Base-by-base conservation (phyloP, 2,888 invertebrate species). In the Drosophila barbarae region DNA sequence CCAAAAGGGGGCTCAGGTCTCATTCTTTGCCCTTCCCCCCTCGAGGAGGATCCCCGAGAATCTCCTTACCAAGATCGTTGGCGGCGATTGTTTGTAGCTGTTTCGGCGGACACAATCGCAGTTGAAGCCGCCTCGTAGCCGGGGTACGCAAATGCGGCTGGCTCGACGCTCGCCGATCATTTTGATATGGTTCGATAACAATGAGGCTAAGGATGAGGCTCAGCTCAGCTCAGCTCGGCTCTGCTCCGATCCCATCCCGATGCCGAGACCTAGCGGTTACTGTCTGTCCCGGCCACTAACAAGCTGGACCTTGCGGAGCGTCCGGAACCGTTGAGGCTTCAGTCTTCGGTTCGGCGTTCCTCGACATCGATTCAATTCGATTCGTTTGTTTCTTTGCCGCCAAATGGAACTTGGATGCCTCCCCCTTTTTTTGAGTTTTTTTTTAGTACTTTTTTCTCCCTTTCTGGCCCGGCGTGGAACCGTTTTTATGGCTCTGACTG, bases 121-220 rank as follows among this genome's bases (percentile, higher is more conserved):
- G 46, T 47, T 8, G 46, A 47, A 21, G 23, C 49, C 36, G 56
- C 39, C 54, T 34, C 28, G 65, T 59, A 69, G 47, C 49, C 53
- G 67, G 67, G 66, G 84, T 78, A 78, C 78, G 78, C 78, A 78
- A 78, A 78, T 78, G 85, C 69, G 81, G 72, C 77, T 39, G 67
- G 64, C 56, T 51, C 70, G 39, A 56, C 50, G 71, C 67, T 68
- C 55, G 74, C 85, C 79, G 81, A 82, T 82, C 81, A 85, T 86
- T 80, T 82, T 85, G 85, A 82, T 82, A 82, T 80, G 85, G 86
- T 79, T 83, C 86, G 85, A 82, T 85, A 82, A 82, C 85, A 81
- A 81, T 85, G 81, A 67, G 77, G 58, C 68, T 71, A 55, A 67
- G 69, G 69, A 63, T 55, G 52, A 6, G 42, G 26, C 21, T 18